A percentile compares a stretch with the other conserved stretches of the same genome.
Conservation (phyloP, 2,888 invertebrate species). For the Mactromeris polynyma region DNA sequence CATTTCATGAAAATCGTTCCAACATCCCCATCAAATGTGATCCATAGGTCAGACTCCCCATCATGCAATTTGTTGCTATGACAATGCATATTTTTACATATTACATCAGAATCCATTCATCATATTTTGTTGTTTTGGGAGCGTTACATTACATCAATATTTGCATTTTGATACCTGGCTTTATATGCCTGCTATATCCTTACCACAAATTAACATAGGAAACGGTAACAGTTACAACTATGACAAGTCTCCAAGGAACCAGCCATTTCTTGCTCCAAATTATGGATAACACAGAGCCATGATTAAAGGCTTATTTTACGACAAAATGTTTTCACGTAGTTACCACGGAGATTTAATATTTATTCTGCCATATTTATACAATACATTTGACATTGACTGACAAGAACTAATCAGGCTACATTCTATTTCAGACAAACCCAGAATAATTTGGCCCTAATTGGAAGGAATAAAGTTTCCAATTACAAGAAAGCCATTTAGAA, state of each 20-base stretch:
- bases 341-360: not conserved
- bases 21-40: too few relatives aligned
- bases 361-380: not conserved
- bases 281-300: not conserved
- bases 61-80: not conserved
- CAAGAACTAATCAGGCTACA: not conserved
- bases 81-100: not conserved
- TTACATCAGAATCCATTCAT: not conserved
- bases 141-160: conserved; percentile 13
- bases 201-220: not conserved
- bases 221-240: not conserved
- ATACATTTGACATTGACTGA: not conserved
- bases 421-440: not conserved
- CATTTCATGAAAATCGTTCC: too few relatives aligned
- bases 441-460: not conserved
- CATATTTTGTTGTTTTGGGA: not conserved
- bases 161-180: not conserved
- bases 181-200: not conserved
- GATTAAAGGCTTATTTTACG: not conserved
- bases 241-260: not conserved
- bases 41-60: too few relatives aligned
- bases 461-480: not conserved
- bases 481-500: not conserved
- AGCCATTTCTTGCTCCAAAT: not conserved
- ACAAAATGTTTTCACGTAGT: not conserved